Evolutionary conservation across 2,797 vertebrate genomes (phyloP).

Genomic region (Serranus cabrilla): DNA sequence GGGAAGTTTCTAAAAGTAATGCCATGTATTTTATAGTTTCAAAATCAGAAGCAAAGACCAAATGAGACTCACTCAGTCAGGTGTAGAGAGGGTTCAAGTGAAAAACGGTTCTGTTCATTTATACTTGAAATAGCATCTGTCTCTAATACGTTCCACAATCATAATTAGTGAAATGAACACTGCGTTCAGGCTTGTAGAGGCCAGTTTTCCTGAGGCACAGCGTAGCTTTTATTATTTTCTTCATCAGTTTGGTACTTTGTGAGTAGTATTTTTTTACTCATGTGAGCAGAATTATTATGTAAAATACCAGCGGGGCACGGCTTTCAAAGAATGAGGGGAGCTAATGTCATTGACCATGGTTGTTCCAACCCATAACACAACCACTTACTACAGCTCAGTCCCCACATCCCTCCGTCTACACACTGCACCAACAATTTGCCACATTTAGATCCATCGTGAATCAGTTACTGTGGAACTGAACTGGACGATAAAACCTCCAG

Average conservation of each 20-base stretch:
- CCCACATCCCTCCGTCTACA: background rate
- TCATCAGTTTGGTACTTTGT: background rate
- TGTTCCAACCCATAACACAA: background rate
- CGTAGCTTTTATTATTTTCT: background rate
- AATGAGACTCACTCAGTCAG: background rate
- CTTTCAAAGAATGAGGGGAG: background rate
- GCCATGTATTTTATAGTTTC: background rate
- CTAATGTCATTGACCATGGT: background rate
- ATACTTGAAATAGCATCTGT: background rate
- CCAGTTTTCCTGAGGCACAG: background rate
- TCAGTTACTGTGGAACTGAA: background rate
- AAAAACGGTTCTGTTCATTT: background rate
- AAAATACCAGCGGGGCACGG: background rate
- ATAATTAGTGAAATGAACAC: slow-evolving; percentile 1
- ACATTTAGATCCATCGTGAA: background rate
- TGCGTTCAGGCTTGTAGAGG: background rate
- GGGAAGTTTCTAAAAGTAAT: background rate
- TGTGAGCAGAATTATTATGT: too few species aligned
- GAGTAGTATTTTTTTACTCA: background rate
- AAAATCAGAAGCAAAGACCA: background rate
- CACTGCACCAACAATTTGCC: background rate
- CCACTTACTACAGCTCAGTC: background rate
- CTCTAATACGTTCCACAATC: background rate
- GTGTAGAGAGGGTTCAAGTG: background rate
- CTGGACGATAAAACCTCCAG: background rate